Evolutionary conservation across 35 echinoderm and acorn worm species (phyloP).

Genomic region (Anneissia japonica): DNA sequence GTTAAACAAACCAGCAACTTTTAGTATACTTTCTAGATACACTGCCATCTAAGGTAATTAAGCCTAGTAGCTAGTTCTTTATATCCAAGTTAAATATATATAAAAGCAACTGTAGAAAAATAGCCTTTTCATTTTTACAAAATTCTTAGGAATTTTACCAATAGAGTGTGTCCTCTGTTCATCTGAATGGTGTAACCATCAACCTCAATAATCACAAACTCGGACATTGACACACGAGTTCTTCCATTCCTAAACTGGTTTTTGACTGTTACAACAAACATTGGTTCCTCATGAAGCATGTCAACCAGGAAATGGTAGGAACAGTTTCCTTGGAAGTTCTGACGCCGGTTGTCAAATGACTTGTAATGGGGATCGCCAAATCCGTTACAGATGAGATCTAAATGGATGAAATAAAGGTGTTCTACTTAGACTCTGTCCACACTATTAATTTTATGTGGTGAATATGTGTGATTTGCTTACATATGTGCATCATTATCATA

Average conservation of each 20-base stretch:
- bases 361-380: conserved; percentile 13
- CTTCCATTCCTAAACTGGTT: neutral
- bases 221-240: neutral
- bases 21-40: no score
- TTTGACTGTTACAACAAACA: conserved; percentile 8
- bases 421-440: no score
- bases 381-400: neutral
- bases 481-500: no score
- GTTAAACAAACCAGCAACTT: no score
- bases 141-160: neutral
- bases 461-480: no score
- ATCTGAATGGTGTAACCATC: neutral
- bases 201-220: neutral
- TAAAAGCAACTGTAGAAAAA: no score
- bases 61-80: no score
- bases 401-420: no score
- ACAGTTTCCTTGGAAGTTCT: neutral
- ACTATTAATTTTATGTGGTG: no score
- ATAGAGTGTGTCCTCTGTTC: neutral
- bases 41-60: no score
- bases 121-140: no score
- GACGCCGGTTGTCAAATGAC: neutral
- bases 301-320: neutral
- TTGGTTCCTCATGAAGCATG: neutral
- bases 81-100: no score